Base-by-base conservation (phyloP, 2,888 invertebrate species). In the Tenthredo mesomela region DNA sequence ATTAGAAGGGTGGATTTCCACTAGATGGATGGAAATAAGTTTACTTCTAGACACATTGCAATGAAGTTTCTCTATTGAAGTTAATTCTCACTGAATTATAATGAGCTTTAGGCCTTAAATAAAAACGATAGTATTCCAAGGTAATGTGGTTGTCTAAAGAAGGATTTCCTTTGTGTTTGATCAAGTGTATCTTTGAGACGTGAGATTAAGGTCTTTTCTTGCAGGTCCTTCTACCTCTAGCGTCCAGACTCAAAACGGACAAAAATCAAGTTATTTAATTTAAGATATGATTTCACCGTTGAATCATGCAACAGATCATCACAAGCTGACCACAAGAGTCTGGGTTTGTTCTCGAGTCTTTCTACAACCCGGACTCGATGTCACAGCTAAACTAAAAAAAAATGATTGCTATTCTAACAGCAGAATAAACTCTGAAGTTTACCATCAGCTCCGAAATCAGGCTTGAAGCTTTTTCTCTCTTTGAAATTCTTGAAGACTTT, bases 401-500 rank as follows among this genome's bases (percentile, higher is more conserved):
- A 71, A 82, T 58, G 18, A 78, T 43, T 43, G 18, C 1, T 15
- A n/a, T n/a, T 33, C 2, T 25, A 93, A 33, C 93, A 54, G 54
- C 7, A 61, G 1, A 33, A 33, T 33, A 33, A 67, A 33, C 18
- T 2, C 18, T 12, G 67, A 6, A 33, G 2, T 93, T 89, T 92
- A 96, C 97, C 98, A 94, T 99, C 99, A 29, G 98, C 82, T 0
- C 99, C 98, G 93, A 98, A 98, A 91, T 99, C 99, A 0, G 99
- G 98, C 90, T 98, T 98, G 93, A 99, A 98, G 86, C 97, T 96
- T 92, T 98, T 98, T 92, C 97, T 96, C 92, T 99, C 99, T 92
- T 99, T 99, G 94, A 99, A 99, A 93, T 99, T 99, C 92, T 99
- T 99, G 94, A 98, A 99, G 65, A 99, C 96, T 90, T 97, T 97